Evolutionary conservation across 2,797 vertebrate species (phyloP).

Genomic region (Buphagus erythrorhynchus): DNA sequence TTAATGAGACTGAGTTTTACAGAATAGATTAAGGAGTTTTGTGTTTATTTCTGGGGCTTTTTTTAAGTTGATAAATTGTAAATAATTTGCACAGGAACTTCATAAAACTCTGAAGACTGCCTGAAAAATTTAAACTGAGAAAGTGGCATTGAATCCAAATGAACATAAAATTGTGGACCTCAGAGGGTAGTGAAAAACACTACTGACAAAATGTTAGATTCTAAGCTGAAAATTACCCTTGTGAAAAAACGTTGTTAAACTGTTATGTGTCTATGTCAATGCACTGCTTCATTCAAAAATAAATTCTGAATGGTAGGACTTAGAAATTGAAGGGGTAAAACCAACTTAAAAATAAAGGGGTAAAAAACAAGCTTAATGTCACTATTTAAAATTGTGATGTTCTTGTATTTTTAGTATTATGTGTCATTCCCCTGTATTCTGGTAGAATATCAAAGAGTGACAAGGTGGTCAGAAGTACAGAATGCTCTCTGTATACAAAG

Average conservation of each 20-base stretch:
- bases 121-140: not conserved
- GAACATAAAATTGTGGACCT: not conserved
- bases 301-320: not conserved
- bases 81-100: not conserved
- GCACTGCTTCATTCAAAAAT: not conserved
- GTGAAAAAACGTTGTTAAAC: not conserved
- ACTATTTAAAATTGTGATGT: not conserved
- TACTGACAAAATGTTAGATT: not conserved
- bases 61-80: not conserved
- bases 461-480: not conserved
- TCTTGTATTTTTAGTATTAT: not conserved
- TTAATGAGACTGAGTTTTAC: not conserved
- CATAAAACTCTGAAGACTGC: not conserved
- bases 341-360: not conserved
- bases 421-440: not conserved
- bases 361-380: not conserved
- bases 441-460: not conserved
- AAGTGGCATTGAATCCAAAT: not conserved
- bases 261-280: not conserved
- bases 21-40: not conserved
- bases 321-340: not conserved
- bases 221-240: not conserved
- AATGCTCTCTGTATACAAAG: rapidly evolving
- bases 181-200: not conserved
- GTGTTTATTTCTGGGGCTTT: not conserved